These are phyloP conservation scores for Crypturellus tataupa DNA, from an alignment of 2,797 vertebrate genomes.

Conservation along the genomic window DNA sequence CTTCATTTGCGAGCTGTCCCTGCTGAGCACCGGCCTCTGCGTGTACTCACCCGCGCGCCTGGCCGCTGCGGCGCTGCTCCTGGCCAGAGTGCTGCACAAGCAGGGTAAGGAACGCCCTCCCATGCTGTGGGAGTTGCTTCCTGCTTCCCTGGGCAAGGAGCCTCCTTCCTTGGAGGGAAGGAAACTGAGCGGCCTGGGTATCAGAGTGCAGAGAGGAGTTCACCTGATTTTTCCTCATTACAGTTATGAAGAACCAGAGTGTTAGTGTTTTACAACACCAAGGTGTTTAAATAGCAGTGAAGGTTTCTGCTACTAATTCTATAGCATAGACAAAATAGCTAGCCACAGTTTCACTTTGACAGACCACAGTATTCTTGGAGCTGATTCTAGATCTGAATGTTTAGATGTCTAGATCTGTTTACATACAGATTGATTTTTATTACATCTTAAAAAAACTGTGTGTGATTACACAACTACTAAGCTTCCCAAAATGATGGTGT, in stretches of 20 bases:
- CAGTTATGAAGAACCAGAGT: background rate
- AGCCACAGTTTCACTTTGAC: background rate
- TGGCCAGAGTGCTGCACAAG: constrained; percentile 89
- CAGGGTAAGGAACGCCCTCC: constrained; percentile 83
- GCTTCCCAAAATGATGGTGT: background rate
- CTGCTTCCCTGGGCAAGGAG: background rate
- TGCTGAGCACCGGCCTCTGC: constrained; percentile 89
- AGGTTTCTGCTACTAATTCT: background rate
- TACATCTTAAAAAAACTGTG: background rate
- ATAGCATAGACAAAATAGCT: background rate
- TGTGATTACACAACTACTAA: background rate
- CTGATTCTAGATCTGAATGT: background rate
- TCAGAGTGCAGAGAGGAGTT: background rate
- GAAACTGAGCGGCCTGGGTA: accelerated
- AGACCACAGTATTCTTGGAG: background rate
- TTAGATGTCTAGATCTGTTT: too few species aligned
- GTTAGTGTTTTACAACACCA: background rate
- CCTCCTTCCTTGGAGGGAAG: background rate
- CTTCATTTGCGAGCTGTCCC: constrained; percentile 94
- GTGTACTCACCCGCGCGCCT: constrained; percentile 85
- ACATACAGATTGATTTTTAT: background rate
- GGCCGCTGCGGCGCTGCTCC: constrained; percentile 89
- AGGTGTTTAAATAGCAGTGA: background rate
- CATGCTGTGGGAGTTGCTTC: background rate
- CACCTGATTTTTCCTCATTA: background rate